Evolutionary conservation across 1,140 invertebrate genomes (phyloP).

Genomic region (Drosophila obscura): DNA sequence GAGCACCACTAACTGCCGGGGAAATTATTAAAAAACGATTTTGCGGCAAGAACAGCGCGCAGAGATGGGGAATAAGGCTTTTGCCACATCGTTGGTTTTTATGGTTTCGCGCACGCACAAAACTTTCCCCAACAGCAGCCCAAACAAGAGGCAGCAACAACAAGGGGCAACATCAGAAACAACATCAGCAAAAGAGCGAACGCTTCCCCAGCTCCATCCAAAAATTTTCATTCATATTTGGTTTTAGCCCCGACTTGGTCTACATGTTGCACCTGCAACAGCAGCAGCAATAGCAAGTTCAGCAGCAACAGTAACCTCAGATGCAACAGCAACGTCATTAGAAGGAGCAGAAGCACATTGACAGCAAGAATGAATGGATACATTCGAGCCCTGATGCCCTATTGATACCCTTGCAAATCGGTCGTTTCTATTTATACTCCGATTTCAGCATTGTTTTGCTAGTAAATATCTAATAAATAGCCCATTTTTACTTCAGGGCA

Average conservation of each 20-base stretch:
- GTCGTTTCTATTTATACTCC: no score
- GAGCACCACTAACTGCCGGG: constrained; percentile 4
- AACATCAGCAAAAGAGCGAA: constrained; percentile 13
- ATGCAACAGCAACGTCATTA: constrained; percentile 21
- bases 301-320: constrained; percentile 4
- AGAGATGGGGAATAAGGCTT: constrained; percentile 60
- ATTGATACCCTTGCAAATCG: no score
- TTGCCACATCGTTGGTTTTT: constrained; percentile 80
- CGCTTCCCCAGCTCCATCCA: not conserved
- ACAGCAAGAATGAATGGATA: no score
- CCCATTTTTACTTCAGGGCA: no score
- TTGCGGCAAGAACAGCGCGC: constrained; percentile 40
- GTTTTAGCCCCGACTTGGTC: not conserved
- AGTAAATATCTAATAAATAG: no score
- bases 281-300: no score
- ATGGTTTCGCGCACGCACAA: constrained; percentile 79
- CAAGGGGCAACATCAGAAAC: constrained; percentile 10
- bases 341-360: no score
- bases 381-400: no score
- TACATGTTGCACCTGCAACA: constrained; percentile 10
- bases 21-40: constrained; percentile 77
- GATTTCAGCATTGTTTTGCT: no score
- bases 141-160: constrained; percentile 35
- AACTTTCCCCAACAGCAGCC: constrained; percentile 61
- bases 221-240: constrained; percentile 15